phyloP scores from a whole-genome alignment of 2,113 vertebrate species.

The Hiodon alosoides region DNA sequence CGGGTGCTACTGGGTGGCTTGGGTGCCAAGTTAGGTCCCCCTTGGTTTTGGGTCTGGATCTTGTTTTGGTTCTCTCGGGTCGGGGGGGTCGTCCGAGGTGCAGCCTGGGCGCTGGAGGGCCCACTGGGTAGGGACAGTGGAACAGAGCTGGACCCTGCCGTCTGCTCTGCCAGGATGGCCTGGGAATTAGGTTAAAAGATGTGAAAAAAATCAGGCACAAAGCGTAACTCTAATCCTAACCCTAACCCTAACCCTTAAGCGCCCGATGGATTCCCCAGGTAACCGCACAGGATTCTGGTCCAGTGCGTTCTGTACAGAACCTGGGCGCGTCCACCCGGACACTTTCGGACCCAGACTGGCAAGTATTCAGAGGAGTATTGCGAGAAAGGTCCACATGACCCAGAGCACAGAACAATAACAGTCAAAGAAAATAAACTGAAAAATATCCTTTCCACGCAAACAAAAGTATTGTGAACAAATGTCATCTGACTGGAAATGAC shows the following conservation, averaged over 20 bases:
- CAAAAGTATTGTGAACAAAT: neutral
- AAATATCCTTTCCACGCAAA: neutral
- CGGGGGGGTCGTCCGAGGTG: slow-evolving; percentile 50
- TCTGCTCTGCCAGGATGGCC: slow-evolving; percentile 66
- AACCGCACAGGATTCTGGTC: no score
- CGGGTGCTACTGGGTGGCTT: slow-evolving; percentile 72
- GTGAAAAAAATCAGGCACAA: neutral
- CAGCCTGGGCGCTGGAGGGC: slow-evolving; percentile 49
- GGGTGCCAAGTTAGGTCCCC: slow-evolving; percentile 61
- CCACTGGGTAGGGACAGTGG: slow-evolving; percentile 41
- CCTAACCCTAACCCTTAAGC: no score
- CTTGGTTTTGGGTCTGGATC: slow-evolving; percentile 55
- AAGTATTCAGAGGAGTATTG: neutral
- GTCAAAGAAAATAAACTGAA: neutral
- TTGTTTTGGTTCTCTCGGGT: slow-evolving; percentile 53
- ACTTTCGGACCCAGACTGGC: no score
- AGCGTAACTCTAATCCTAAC: no score
- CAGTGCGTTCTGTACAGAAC: no score
- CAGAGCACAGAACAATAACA: neutral
- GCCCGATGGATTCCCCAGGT: no score
- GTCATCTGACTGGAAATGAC: no score
- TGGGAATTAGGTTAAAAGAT: slow-evolving; percentile 31
- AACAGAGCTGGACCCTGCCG: slow-evolving; percentile 40
- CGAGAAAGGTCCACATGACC: no score
- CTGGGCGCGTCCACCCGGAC: no score